These are phyloP conservation scores for Cylindroiulus punctatus DNA, from an alignment of 2,888 invertebrate species.

Conservation along the genomic window DNA sequence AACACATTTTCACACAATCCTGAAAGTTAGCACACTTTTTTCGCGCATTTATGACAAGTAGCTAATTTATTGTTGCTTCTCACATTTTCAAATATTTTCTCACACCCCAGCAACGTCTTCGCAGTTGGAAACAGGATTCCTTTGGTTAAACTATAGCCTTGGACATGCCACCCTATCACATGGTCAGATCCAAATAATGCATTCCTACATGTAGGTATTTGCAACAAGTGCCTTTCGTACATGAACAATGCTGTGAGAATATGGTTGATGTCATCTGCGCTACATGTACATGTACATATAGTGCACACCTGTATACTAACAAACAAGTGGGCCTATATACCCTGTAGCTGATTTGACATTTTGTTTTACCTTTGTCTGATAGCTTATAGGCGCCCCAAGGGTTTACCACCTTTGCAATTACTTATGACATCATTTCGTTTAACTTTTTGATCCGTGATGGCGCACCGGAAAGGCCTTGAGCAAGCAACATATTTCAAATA, in stretches of 20 bases:
- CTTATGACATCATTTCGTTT: not conserved
- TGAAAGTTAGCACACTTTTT: slow-evolving; percentile 24
- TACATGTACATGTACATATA: no score
- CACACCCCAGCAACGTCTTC: not conserved
- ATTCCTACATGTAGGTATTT: not conserved
- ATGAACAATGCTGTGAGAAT: no score
- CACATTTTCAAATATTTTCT: not conserved
- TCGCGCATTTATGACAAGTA: slow-evolving; percentile 22
- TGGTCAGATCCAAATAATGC: not conserved
- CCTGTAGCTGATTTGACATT: no score
- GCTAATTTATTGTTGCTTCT: slow-evolving; percentile 13
- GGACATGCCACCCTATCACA: not conserved
- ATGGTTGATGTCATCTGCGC: no score
- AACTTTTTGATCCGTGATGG: not conserved
- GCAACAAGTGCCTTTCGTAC: no score
- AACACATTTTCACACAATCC: slow-evolving; percentile 19
- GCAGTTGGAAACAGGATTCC: not conserved
- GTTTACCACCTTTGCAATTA: not conserved
- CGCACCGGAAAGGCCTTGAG: slow-evolving; percentile 8
- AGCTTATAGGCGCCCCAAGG: not conserved
- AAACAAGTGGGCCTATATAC: no score
- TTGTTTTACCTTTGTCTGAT: no score
- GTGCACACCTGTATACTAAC: no score
- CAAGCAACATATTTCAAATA: not conserved
- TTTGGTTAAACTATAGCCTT: not conserved